Evolutionary conservation across 2,888 invertebrate species (phyloP).

Genomic region (Lasiommata megera): DNA sequence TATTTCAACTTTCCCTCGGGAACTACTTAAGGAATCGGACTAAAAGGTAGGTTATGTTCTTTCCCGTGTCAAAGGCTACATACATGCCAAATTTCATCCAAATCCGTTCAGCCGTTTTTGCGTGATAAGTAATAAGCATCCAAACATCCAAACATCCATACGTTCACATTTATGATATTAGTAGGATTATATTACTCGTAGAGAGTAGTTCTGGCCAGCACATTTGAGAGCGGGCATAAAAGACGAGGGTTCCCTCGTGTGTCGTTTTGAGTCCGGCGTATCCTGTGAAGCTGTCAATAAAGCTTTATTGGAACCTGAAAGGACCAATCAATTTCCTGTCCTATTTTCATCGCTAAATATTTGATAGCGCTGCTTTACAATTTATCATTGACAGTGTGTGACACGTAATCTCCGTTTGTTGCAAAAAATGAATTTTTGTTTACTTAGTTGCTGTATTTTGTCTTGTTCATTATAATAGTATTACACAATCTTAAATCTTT

Average conservation of each 20-base stretch:
- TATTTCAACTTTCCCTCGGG: too few species aligned
- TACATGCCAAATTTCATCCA: too few species aligned
- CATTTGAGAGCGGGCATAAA: conserved; percentile 50
- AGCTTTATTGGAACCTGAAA: conserved; percentile 58
- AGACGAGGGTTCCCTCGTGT: conserved; percentile 49
- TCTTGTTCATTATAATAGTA: too few species aligned
- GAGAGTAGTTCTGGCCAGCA: conserved; percentile 27
- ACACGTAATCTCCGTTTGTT: neutral
- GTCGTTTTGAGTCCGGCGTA: conserved; percentile 43
- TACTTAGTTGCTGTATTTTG: too few species aligned
- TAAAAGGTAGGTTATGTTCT: too few species aligned
- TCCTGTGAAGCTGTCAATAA: conserved; percentile 52
- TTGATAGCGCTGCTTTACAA: conserved; percentile 5
- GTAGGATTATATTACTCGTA: conserved; percentile 8
- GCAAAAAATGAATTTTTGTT: too few species aligned
- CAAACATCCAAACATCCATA: too few species aligned
- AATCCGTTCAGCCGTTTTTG: too few species aligned
- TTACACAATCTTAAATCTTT: too few species aligned
- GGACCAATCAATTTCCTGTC: conserved; percentile 58
- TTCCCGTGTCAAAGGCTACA: too few species aligned
- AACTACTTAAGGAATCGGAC: too few species aligned
- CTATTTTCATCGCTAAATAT: conserved; percentile 41
- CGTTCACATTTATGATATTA: conserved; percentile 9
- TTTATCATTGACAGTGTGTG: neutral
- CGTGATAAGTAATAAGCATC: too few species aligned